Base-by-base conservation (phyloP, 2,888 invertebrate species). In the Selenia dentaria region DNA sequence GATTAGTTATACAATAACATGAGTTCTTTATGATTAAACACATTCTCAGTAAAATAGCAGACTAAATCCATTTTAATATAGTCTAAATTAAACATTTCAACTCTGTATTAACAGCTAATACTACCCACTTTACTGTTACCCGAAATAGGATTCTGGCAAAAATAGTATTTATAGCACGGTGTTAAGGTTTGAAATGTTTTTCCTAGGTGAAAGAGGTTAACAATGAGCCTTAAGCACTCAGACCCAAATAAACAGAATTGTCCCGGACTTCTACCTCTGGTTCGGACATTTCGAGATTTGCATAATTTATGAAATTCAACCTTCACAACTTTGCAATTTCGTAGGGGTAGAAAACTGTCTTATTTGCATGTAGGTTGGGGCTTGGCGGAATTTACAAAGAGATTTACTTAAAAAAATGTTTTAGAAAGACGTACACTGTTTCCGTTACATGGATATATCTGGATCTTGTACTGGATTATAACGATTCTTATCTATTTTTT, bases 221-320 rank as follows among this genome's bases (percentile, higher is more conserved):
- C 55, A 55, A 45, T 44, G 42, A 36, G 46, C 34, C 57, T 53
- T 53, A 49, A 58, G 53, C 49, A 58, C 57, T 54, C 52, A 51
- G 31, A 43, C 55, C 57, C 53, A 53, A 58, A 58, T 55, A 58
- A 58, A 55, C 55, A 58, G 46, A 51, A 53, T 45, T 44, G 52
- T 55, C 46, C 54, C 32, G 37, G 38, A 45, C 40, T 45, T 43
- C 45, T 48, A 51, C 55, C 53, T 45, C 36, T 46, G 43, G 41
- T 40, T 26, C 22, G 41, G 41, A 42, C 37, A 53, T 49, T 51
- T 46, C 40, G 40, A 51, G 51, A 53, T 58, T 58, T 58, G 35
- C 53, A 58, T 58, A 58, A 53, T 58, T 53, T 49, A 58, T 49
- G 51, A 42, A 51, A 51, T 25, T 46, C 54, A 49, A 53, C 55